Evolutionary conservation across 2,888 invertebrate genomes (phyloP).

Genomic region (Craniophora ligustri): DNA sequence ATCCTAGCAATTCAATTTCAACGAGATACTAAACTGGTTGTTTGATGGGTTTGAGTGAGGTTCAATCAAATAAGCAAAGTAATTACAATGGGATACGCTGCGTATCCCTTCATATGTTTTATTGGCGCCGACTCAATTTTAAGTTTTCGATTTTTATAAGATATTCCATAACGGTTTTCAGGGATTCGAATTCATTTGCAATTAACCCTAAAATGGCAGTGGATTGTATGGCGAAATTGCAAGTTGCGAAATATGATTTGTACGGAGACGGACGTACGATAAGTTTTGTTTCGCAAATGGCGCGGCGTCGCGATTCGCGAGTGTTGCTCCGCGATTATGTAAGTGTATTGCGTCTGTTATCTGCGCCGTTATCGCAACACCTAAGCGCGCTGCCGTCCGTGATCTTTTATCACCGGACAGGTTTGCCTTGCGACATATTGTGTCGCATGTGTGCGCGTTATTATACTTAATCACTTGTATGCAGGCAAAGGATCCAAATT

Average conservation of each 20-base stretch:
- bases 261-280: conserved; percentile 20
- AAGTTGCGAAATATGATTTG: conserved; percentile 16
- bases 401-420: conserved; percentile 72
- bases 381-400: conserved; percentile 62
- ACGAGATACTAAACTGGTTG: too few relatives aligned
- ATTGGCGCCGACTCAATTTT: too few relatives aligned
- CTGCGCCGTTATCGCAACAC: conserved; percentile 55
- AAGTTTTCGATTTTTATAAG: conserved; percentile 14
- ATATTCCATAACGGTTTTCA: conserved; percentile 7
- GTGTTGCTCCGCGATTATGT: conserved; percentile 52
- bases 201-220: conserved; percentile 9
- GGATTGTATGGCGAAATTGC: conserved; percentile 15
- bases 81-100: too few relatives aligned
- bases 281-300: conserved; percentile 46
- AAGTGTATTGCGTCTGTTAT: conserved; percentile 54
- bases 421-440: conserved; percentile 71
- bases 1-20: too few relatives aligned
- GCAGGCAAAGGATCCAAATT: conserved; percentile 38
- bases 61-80: too few relatives aligned
- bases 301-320: conserved; percentile 43
- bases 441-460: conserved; percentile 63
- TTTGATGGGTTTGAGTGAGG: too few relatives aligned
- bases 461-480: conserved; percentile 57
- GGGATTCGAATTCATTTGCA: conserved; percentile 5
- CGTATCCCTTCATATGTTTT: too few relatives aligned